These are phyloP conservation scores for Chloroclystis v-ata DNA, from an alignment of 2,888 invertebrate genomes.

Conservation along the genomic window DNA sequence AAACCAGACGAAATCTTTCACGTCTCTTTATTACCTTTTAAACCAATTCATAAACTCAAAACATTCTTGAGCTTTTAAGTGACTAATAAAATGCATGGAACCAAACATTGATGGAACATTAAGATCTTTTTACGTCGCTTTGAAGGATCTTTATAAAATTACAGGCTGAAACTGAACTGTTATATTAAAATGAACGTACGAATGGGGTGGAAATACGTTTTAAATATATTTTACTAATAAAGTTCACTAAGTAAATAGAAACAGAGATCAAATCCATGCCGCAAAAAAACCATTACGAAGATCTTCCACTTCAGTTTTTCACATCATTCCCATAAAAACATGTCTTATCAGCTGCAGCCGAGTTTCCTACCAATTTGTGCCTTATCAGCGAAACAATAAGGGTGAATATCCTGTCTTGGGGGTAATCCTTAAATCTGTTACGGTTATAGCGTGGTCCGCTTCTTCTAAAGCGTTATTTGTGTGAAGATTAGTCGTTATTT, in stretches of 20 bases:
- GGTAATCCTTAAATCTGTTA: constrained; percentile 21
- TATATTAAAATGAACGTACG: no score
- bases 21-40: constrained; percentile 13
- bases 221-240: no score
- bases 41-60: constrained; percentile 18
- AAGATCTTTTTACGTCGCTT: constrained; percentile 6
- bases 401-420: constrained; percentile 5
- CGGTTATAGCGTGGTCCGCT: constrained; percentile 22
- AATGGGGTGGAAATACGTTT: no score
- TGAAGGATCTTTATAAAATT: background rate
- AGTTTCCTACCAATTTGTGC: constrained; percentile 1
- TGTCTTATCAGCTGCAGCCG: constrained; percentile 10
- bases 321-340: constrained; percentile 8
- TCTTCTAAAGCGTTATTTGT: constrained; percentile 25
- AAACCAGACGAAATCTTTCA: constrained; percentile 1
- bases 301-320: background rate
- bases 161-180: no score
- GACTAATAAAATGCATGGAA: constrained; percentile 1
- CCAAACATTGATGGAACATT: background rate
- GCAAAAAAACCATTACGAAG: background rate
- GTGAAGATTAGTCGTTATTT: constrained; percentile 24
- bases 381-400: constrained; percentile 9
- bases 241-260: no score
- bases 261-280: background rate
- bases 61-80: constrained; percentile 9